These are phyloP conservation scores for Cherax quadricarinatus DNA, from an alignment of 1,140 invertebrate genomes.

Conservation along the genomic window DNA sequence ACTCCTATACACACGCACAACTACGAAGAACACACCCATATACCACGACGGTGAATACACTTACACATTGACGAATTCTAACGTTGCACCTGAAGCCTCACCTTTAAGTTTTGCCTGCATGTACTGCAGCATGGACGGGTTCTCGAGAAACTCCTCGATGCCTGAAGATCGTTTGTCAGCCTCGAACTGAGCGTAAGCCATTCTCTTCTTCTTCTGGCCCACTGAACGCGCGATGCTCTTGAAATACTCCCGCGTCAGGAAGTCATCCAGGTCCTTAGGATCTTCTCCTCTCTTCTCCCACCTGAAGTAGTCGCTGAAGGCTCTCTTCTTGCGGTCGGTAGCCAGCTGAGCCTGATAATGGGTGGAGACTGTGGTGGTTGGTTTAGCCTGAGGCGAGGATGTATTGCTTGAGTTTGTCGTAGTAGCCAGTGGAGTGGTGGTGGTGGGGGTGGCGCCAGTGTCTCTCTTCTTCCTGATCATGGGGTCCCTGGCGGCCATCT, in stretches of 20 bases:
- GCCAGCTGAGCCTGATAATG: background rate
- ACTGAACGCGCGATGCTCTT: slow-evolving; percentile 54
- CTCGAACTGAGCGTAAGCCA: slow-evolving; percentile 63
- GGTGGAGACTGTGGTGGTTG: background rate
- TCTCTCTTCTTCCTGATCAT: slow-evolving; percentile 41
- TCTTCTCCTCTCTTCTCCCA: slow-evolving; percentile 21
- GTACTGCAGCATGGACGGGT: slow-evolving; percentile 36
- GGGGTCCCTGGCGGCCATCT: background rate
- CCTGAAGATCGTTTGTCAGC: slow-evolving; percentile 1
- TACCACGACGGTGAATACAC: background rate
- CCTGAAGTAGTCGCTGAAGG: slow-evolving; percentile 62
- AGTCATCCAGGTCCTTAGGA: slow-evolving; percentile 29
- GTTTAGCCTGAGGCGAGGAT: background rate
- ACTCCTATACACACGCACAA: no score
- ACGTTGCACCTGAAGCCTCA: background rate
- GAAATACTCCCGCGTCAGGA: slow-evolving; percentile 56
- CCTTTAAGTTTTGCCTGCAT: slow-evolving; percentile 56
- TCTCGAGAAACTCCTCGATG: slow-evolving; percentile 44
- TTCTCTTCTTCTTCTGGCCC: slow-evolving; percentile 56
- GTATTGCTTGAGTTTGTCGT: background rate
- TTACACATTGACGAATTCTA: background rate
- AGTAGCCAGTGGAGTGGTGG: background rate
- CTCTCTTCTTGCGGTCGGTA: slow-evolving; percentile 35
- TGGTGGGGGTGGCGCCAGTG: background rate
- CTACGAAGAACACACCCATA: no score